Evolutionary conservation across 1,140 invertebrate genomes (phyloP).

Genomic region (Plodia interpunctella): DNA sequence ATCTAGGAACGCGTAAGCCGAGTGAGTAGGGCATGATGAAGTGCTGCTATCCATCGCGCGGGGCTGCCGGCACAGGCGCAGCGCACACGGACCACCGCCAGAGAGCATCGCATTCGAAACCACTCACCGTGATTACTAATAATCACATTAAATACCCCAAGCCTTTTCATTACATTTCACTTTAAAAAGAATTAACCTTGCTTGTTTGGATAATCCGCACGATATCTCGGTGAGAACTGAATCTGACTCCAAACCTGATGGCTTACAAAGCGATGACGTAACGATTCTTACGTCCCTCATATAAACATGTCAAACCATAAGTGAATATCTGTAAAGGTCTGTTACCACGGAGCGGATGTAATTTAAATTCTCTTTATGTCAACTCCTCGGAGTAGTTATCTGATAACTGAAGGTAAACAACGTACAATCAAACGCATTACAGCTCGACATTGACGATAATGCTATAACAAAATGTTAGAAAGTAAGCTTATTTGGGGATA

Average conservation of each 20-base stretch:
- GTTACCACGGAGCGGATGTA: constrained; percentile 12
- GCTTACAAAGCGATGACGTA: constrained; percentile 15
- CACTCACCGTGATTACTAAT: constrained; percentile 34
- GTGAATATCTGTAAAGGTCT: constrained; percentile 11
- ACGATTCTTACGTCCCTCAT: constrained; percentile 4
- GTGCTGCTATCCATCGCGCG: constrained; percentile 45
- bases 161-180: constrained; percentile 56
- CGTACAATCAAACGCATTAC: constrained; percentile 6
- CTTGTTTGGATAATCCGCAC: constrained; percentile 55
- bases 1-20: constrained; percentile 68
- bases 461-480: constrained; percentile 44
- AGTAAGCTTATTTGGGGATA: constrained; percentile 47
- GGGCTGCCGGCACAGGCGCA: constrained; percentile 24
- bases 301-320: constrained; percentile 11
- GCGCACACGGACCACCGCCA: constrained; percentile 56
- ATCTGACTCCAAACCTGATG: constrained; percentile 35
- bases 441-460: constrained; percentile 36
- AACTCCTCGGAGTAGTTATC: constrained; percentile 1
- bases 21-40: constrained; percentile 60
- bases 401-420: constrained; percentile 12
- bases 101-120: constrained; percentile 24
- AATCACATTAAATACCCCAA: constrained; percentile 50
- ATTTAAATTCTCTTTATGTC: constrained; percentile 12
- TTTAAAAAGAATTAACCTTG: constrained; percentile 59
- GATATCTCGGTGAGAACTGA: constrained; percentile 37